Percentiles rank a stretch among this genome's conserved stretches.
These are phyloP conservation scores for Tokudaia tokunoshimensis DNA, from an alignment of 2,797 vertebrate species.

Conservation along the genomic window DNA sequence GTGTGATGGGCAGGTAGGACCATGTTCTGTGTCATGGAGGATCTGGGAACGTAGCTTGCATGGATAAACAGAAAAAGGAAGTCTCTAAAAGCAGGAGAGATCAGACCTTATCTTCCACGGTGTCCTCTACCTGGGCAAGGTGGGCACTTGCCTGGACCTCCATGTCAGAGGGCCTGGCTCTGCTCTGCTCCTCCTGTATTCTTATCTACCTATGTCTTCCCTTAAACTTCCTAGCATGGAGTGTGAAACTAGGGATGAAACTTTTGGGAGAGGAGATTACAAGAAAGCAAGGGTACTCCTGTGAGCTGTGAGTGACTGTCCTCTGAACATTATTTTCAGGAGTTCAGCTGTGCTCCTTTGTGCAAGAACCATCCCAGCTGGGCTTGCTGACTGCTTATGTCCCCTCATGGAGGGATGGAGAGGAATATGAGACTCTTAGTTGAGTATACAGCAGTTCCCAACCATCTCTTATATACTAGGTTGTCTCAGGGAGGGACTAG, in stretches of 20 bases:
- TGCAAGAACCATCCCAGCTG: neutral
- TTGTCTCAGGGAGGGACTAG: neutral
- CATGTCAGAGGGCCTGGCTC: accelerated
- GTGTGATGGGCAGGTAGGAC: accelerated
- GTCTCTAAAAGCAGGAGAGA: neutral
- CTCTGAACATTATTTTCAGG: neutral
- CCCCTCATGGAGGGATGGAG: too few relatives aligned
- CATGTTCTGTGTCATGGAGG: too few relatives aligned
- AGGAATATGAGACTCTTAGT: neutral
- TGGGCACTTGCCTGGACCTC: neutral
- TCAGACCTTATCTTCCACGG: neutral
- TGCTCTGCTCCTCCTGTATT: neutral
- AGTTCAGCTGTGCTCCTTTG: neutral
- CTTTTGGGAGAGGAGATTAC: neutral
- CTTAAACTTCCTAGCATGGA: neutral
- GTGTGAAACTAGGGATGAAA: neutral
- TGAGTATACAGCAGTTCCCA: neutral
- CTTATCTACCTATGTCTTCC: neutral
- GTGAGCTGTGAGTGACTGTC: too few relatives aligned
- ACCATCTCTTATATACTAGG: too few relatives aligned
- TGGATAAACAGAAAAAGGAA: neutral
- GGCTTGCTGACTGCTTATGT: neutral
- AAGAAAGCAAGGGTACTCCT: neutral
- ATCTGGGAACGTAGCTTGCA: neutral
- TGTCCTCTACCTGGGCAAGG: accelerated